phyloP scores from a whole-genome alignment of 1,140 invertebrate species.

The Achatina immaculata region DNA sequence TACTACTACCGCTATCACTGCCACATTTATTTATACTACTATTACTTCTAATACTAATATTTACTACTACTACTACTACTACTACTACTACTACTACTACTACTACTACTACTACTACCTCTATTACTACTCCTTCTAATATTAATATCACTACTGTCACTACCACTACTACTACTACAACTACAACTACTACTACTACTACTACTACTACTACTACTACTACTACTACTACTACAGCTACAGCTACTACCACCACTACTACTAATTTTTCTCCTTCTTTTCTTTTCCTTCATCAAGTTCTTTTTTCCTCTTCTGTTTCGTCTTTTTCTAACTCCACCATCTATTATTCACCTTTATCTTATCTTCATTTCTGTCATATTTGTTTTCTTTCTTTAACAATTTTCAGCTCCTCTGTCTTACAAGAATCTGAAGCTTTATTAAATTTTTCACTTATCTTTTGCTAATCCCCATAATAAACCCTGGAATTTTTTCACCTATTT shows the following conservation, averaged over 20 bases:
- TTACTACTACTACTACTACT: not conserved
- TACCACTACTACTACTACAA: not conserved
- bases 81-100: not conserved
- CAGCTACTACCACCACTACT: not conserved
- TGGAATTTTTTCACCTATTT: too few relatives aligned
- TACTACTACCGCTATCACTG: conserved; percentile 25
- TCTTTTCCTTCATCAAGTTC: not conserved
- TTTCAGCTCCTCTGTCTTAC: too few relatives aligned
- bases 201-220: not conserved
- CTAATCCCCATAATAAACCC: too few relatives aligned
- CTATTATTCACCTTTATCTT: not conserved
- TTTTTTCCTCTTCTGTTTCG: not conserved
- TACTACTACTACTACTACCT: not conserved
- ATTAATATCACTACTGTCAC: not conserved
- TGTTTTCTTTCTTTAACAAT: not conserved
- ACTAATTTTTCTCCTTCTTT: conserved; percentile 19
- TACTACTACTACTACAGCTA: not conserved
- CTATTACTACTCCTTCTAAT: not conserved
- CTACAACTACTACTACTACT: not conserved
- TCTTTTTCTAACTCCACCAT: not conserved
- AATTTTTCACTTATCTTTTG: too few relatives aligned
- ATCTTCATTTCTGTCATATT: not conserved
- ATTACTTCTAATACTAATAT: conserved; percentile 23
- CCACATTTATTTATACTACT: not conserved
- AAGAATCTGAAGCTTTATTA: too few relatives aligned